Percentiles rank a stretch among this genome's conserved stretches.
Conservation (phyloP, 2,888 invertebrate species). For the Petrophora chlorosata region DNA sequence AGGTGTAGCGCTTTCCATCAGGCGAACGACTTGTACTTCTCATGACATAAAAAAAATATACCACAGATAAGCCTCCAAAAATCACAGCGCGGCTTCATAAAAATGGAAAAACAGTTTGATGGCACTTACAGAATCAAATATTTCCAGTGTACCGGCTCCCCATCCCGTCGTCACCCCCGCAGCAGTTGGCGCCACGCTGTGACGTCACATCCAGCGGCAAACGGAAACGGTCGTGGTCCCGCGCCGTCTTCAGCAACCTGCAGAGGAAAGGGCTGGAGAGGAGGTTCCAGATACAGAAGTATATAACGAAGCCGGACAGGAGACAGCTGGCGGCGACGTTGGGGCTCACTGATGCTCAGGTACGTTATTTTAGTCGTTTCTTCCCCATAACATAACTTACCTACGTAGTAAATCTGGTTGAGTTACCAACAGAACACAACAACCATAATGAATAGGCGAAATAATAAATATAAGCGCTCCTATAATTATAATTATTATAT, state of each 20-base stretch:
- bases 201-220: slow-evolving; percentile 84
- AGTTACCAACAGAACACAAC: no score
- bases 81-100: no score
- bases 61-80: no score
- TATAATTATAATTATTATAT: no score
- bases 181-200: slow-evolving; percentile 66
- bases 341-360: slow-evolving; percentile 97
- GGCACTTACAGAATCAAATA: no score
- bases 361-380: slow-evolving; percentile 52
- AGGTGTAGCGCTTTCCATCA: no score
- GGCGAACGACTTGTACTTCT: no score
- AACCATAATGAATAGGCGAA: no score
- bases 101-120: no score
- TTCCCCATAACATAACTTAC: no score
- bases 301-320: slow-evolving; percentile 97
- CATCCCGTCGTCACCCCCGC: slow-evolving; percentile 67
- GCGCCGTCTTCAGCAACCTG: slow-evolving; percentile 97
- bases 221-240: slow-evolving; percentile 96
- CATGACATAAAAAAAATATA: no score
- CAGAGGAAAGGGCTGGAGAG: slow-evolving; percentile 97
- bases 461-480: no score
- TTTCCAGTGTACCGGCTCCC: slow-evolving; percentile 74
- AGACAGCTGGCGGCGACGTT: slow-evolving; percentile 95
- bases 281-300: slow-evolving; percentile 96
- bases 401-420: slow-evolving; percentile 1